Evolutionary conservation across 2,888 invertebrate species (phyloP).

Genomic region (Shargacucullia verbasci): DNA sequence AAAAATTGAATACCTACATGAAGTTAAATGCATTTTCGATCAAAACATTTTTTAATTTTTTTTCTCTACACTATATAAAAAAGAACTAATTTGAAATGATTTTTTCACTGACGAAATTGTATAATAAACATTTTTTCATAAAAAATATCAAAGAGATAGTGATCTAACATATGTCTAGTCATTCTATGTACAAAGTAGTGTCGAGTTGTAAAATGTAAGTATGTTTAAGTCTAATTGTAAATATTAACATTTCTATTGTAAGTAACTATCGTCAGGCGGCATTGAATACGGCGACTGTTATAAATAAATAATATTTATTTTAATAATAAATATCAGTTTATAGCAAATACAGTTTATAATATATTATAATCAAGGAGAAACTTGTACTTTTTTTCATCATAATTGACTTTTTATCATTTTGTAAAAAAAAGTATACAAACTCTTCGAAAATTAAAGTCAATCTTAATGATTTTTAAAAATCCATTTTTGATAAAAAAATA

Average conservation of each 20-base stretch:
- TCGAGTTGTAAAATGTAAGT: slow-evolving; percentile 57
- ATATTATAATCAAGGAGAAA: too few species aligned
- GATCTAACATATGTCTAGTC: slow-evolving; percentile 76
- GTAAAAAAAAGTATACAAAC: too few species aligned
- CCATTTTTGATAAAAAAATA: too few species aligned
- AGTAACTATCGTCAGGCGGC: slow-evolving; percentile 42
- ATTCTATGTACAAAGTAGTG: slow-evolving; percentile 84
- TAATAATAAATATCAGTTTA: too few species aligned
- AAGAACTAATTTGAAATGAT: not conserved
- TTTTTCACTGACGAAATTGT: slow-evolving; percentile 6
- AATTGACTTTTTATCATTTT: too few species aligned
- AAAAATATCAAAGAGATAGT: slow-evolving; percentile 47
- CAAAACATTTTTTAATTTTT: slow-evolving; percentile 8
- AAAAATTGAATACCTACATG: slow-evolving; percentile 1
- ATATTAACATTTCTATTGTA: slow-evolving; percentile 64
- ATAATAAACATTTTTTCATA: slow-evolving; percentile 15
- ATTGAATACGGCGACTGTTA: slow-evolving; percentile 30
- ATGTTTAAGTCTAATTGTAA: slow-evolving; percentile 63
- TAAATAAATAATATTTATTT: too few species aligned
- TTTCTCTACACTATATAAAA: too few species aligned
- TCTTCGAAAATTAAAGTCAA: too few species aligned
- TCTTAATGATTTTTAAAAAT: too few species aligned
- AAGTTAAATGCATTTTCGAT: not conserved
- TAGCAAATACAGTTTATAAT: too few species aligned
- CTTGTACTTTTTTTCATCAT: too few species aligned